phyloP scores from a whole-genome alignment of 2,888 invertebrate genomes.

The Hypercompe scribonia region DNA sequence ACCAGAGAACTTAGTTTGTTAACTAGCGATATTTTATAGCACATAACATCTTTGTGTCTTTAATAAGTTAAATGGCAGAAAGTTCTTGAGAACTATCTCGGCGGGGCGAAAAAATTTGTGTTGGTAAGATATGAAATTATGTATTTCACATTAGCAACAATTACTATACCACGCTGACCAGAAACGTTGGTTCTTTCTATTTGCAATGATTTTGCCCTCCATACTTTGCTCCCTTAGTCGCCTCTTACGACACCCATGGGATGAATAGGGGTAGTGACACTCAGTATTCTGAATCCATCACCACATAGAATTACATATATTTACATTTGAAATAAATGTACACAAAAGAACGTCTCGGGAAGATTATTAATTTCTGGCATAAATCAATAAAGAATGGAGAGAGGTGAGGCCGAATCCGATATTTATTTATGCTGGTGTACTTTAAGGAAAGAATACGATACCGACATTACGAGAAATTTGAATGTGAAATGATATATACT shows the following conservation, averaged over 20 bases:
- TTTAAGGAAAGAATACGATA: conserved; percentile 53
- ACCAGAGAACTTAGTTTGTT: too few relatives aligned
- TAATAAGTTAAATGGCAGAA: background rate
- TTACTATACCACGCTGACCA: too few relatives aligned
- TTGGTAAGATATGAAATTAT: background rate
- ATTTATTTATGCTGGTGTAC: conserved; percentile 2
- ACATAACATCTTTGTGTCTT: too few relatives aligned
- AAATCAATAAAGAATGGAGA: background rate
- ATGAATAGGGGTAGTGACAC: too few relatives aligned
- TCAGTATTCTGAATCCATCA: too few relatives aligned
- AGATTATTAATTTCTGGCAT: background rate
- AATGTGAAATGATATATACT: conserved; percentile 65
- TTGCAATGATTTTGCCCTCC: too few relatives aligned
- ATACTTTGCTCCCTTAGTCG: too few relatives aligned
- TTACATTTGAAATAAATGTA: background rate
- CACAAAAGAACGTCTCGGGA: background rate
- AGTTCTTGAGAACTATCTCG: background rate
- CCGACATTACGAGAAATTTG: conserved; percentile 60
- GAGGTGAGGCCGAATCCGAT: background rate
- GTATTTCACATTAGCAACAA: too few relatives aligned
- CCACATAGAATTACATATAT: too few relatives aligned
- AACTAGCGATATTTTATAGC: too few relatives aligned
- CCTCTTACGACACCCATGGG: too few relatives aligned
- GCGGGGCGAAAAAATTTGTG: background rate
- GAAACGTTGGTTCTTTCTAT: too few relatives aligned